Conservation (phyloP, 2,888 invertebrate species). For the Pherbina coryleti region DNA sequence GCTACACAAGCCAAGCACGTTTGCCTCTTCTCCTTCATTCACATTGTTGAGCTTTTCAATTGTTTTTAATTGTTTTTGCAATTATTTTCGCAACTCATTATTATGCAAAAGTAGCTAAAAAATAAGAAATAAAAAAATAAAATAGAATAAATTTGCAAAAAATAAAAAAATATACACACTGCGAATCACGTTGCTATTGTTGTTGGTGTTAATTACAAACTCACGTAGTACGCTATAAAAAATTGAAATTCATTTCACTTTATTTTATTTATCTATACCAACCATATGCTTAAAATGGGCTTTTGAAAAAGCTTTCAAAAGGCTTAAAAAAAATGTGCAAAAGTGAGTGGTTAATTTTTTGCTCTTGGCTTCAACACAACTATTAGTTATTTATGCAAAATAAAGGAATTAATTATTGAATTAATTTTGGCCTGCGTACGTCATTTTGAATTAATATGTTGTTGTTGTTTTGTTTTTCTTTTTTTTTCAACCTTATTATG, state of each 20-base stretch:
- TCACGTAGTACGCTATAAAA: not conserved
- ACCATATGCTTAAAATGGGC: not conserved
- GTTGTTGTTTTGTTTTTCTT: not conserved
- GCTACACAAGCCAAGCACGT: not conserved
- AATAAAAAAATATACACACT: not conserved
- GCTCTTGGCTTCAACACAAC: not conserved
- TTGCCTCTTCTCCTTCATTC: no score
- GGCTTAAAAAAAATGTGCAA: not conserved
- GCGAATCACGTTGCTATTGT: not conserved
- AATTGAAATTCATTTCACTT: not conserved
- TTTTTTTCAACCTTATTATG: not conserved
- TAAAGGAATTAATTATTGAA: not conserved
- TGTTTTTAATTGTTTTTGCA: slow-evolving; percentile 32
- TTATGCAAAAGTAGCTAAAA: slow-evolving; percentile 8
- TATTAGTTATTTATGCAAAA: not conserved
- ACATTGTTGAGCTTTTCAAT: slow-evolving; percentile 6
- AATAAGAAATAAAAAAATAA: not conserved
- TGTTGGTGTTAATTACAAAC: slow-evolving; percentile 13
- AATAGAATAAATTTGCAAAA: not conserved
- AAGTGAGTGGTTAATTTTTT: not conserved
- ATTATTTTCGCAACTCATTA: slow-evolving; percentile 32
- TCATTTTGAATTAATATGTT: not conserved
- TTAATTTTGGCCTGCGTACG: not conserved
- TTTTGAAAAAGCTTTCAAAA: not conserved
- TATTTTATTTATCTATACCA: not conserved